Evolutionary conservation across 2,888 invertebrate genomes (phyloP), one percentile per base, ranked within the genome.

Genomic region (Sminthurinus aureus): DNA sequence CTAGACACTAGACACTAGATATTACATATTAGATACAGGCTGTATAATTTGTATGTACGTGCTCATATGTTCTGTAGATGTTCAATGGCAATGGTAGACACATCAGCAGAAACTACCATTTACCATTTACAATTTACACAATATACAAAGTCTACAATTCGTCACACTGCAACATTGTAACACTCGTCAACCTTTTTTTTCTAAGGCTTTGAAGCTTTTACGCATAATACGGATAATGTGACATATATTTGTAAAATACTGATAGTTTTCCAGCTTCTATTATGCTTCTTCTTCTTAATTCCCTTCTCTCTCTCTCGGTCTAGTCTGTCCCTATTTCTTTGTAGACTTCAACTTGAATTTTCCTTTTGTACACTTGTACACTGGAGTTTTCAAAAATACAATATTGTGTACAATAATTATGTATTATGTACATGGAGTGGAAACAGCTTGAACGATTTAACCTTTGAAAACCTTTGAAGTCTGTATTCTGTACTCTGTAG

Each of bases 181-280:
- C 24, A 38, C 38, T 38, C 38, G 38, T 38, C 38, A 38, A 38
- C 38, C 24, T 67, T 24, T 15, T 24, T 12, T 67, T 8, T 24
- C 52, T 50, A 69, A n/a, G 73, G 66, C 67, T 38, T 58, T 20
- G 20, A 38, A 52, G 51, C 69, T 66, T 38, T 50, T 38, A 64
- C 22, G 67, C 66, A 22, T 13, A 26, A 66, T 13, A 24, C 51
- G n/a, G n/a, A n/a, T n/a, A n/a, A 75, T 66, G 38, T 73, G 73
- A 74, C 79, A 83, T 79, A 79, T 38, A 38, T 38, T 74, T 75
- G 75, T 67, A 79, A 80, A 76, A 6, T 80, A 83, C 76, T 76
- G 80, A 81, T 81, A 81, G 81, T 58, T 52, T 51, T 58, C 50
- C 50, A 38, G 38, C 38, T 38, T 38, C 38, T 38, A 38, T 38